Base-by-base conservation (phyloP, 2,888 invertebrate species). In the Ectemnius continuus region DNA sequence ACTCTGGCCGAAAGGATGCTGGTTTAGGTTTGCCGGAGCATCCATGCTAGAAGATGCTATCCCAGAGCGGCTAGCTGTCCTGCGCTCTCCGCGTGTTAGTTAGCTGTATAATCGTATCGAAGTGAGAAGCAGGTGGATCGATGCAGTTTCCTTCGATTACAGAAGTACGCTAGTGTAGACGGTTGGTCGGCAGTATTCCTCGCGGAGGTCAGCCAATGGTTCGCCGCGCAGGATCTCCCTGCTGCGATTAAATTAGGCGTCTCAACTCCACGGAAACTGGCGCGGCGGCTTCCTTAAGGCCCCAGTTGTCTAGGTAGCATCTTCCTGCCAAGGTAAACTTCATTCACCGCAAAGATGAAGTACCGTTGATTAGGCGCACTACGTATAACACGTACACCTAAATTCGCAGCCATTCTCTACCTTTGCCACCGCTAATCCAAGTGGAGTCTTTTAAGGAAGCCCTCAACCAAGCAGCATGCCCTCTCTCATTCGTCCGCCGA, bases 281-380 rank as follows among this genome's bases (percentile, higher is more conserved):
- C 73, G 6, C 2, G 72, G 78, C 14, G 73, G 77, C 69, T 76
- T 81, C 74, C 82, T 81, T 73, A 76, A 82, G 77, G 70, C 71
- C 70, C 6, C 36, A 36, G 82, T 76, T 82, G 80, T 76, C 76
- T 36, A 11, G 8, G 8, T 80, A 69, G 67, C 62, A 72, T 76
- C 75, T 75, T 78, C 36, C 73, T 59, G 63, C 56, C 46, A 23
- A 67, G 75, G 61, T 68, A 76, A 82, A 82, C 82, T 82, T 82
- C 76, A 74, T 82, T 78, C 78, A 70, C 80, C 82, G 68, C 78
- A 80, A 74, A 48, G 82, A 78, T 82, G 82, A 82, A 82, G 76
- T 76, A 78, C 74, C 75, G 78, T 73, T 82, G 82, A 82, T 82
- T 82, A 80, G 78, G 78, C 80, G 58, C 71, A 58, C 52, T 16